Evolutionary conservation across 2,113 vertebrate genomes (phyloP).

Genomic region (Halichoerus grypus): DNA sequence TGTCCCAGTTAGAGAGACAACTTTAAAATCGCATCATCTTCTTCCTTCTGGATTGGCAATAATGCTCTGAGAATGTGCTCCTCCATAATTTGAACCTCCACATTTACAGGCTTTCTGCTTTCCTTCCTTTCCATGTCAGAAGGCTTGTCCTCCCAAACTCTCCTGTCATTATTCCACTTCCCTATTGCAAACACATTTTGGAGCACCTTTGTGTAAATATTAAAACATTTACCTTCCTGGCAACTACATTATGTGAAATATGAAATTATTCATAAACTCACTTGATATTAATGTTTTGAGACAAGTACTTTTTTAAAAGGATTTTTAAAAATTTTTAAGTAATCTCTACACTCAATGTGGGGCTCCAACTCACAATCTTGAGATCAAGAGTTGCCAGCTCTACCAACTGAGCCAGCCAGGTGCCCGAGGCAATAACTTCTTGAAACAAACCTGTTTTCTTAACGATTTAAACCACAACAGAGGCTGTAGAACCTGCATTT

Average conservation of each 20-base stretch:
- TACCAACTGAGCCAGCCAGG: background rate
- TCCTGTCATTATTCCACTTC: background rate
- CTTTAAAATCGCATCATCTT: background rate
- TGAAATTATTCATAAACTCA: conserved; percentile 18
- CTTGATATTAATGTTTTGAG: conserved; percentile 17
- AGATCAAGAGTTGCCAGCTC: background rate
- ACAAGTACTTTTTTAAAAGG: background rate
- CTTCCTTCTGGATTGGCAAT: background rate
- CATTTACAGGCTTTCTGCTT: background rate
- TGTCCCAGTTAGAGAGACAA: background rate
- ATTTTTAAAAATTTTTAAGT: background rate
- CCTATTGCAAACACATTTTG: background rate
- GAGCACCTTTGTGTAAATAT: conserved; percentile 37
- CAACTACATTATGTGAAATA: conserved; percentile 16
- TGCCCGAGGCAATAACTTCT: background rate
- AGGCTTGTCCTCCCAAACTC: background rate
- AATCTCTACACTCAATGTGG: background rate
- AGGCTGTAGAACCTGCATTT: background rate
- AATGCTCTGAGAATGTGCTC: background rate
- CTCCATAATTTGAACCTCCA: background rate
- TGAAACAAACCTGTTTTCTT: conserved; percentile 15
- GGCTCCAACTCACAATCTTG: background rate
- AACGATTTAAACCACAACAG: background rate
- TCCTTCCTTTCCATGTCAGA: background rate
- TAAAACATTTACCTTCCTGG: conserved; percentile 24